A percentile compares a stretch with the other conserved stretches of the same genome.
phyloP scores from a whole-genome alignment of 2,113 vertebrate genomes.

The Canis aureus region DNA sequence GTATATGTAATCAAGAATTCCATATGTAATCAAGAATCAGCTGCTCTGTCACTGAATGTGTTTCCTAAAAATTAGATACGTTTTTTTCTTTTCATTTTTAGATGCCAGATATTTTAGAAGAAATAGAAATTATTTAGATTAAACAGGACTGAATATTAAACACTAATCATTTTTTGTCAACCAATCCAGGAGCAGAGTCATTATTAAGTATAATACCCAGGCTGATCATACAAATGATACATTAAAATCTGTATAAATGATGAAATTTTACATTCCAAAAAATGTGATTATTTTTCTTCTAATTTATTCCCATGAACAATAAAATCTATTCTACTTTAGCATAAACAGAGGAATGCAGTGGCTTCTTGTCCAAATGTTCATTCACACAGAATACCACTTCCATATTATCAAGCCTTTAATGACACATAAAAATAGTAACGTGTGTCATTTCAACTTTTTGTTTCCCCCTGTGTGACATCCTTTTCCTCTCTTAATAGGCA shows the following conservation, averaged over 20 bases:
- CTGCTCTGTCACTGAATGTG: constrained; percentile 19
- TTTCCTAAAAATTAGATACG: constrained; percentile 9
- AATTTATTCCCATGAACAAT: not conserved
- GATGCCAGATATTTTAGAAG: constrained; percentile 58
- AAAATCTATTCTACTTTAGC: not conserved
- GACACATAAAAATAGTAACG: not conserved
- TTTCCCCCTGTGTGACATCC: not conserved
- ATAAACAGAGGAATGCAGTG: not conserved
- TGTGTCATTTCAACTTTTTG: not conserved
- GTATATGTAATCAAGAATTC: not conserved
- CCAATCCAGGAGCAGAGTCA: constrained; percentile 23
- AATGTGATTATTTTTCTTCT: constrained; percentile 12
- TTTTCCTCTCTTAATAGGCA: constrained; percentile 15
- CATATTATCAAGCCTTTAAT: not conserved
- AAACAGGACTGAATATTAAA: constrained; percentile 47
- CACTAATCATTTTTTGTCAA: constrained; percentile 36
- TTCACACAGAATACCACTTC: not conserved
- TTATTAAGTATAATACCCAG: not conserved
- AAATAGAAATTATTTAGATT: constrained; percentile 39
- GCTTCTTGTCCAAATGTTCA: constrained; percentile 28
- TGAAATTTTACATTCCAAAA: constrained; percentile 51
- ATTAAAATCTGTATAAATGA: constrained; percentile 45
- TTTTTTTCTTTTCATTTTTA: constrained; percentile 56
- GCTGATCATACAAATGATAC: not conserved
- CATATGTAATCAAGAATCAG: not conserved